These are phyloP conservation scores for Eulithis prunata DNA, from an alignment of 2,888 invertebrate species.

Conservation along the genomic window DNA sequence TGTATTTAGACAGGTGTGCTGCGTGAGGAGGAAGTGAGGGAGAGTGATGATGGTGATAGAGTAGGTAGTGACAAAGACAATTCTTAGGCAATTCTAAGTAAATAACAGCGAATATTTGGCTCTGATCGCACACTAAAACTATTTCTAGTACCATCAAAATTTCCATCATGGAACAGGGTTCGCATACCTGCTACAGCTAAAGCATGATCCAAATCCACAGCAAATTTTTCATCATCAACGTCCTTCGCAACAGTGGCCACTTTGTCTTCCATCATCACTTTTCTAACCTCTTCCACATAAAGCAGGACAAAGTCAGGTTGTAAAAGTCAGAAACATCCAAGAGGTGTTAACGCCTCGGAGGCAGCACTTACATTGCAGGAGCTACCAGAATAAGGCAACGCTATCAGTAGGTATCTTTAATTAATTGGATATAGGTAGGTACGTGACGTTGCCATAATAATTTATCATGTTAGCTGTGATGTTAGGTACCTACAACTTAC, in stretches of 20 bases:
- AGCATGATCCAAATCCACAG: slow-evolving; percentile 68
- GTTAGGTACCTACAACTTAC: no score
- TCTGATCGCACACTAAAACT: no score
- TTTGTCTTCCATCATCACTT: slow-evolving; percentile 47
- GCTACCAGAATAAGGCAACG: slow-evolving; percentile 24
- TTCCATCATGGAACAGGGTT: no score
- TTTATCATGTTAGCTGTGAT: neutral
- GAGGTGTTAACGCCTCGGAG: slow-evolving; percentile 29
- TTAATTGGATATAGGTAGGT: slow-evolving; percentile 35
- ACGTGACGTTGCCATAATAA: slow-evolving; percentile 18
- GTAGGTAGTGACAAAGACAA: no score
- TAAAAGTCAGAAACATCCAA: slow-evolving; percentile 20
- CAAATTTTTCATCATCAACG: slow-evolving; percentile 50
- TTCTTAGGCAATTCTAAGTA: no score
- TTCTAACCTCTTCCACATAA: neutral
- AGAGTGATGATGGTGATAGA: no score
- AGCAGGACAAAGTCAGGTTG: neutral
- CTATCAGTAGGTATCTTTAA: slow-evolving; percentile 43
- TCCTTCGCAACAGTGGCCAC: slow-evolving; percentile 55
- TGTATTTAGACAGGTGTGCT: no score
- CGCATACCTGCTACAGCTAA: slow-evolving; percentile 55
- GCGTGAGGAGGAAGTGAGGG: no score
- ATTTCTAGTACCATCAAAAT: no score
- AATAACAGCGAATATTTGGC: no score
- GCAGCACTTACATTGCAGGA: slow-evolving; percentile 24